Conservation (phyloP, 2,888 invertebrate genomes). For the Luffia ferchaultella region DNA sequence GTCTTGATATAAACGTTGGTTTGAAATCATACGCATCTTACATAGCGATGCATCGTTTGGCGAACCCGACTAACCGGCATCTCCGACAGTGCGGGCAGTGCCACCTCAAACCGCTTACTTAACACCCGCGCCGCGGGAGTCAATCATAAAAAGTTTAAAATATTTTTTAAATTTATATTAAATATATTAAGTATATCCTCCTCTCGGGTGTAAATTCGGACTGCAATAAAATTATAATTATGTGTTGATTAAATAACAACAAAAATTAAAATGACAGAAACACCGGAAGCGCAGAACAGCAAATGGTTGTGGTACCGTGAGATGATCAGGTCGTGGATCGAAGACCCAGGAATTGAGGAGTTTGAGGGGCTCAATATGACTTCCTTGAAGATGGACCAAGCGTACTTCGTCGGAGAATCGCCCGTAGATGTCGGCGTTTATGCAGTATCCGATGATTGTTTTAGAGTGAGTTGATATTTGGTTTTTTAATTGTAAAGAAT, state of each 20-base stretch:
- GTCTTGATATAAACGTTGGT: too few species aligned
- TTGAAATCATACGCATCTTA: too few species aligned
- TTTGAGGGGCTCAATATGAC: slow-evolving; percentile 66
- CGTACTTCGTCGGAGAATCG: slow-evolving; percentile 60
- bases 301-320: slow-evolving; percentile 51
- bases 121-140: background rate
- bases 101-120: background rate
- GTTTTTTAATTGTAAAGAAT: too few species aligned
- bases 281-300: slow-evolving; percentile 25
- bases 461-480: slow-evolving; percentile 60
- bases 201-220: too few species aligned
- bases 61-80: background rate
- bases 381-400: slow-evolving; percentile 70
- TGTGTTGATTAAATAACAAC: too few species aligned
- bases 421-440: slow-evolving; percentile 64
- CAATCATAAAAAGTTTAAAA: too few species aligned
- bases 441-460: slow-evolving; percentile 74
- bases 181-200: too few species aligned
- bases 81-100: background rate
- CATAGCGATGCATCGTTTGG: too few species aligned
- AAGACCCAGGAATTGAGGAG: slow-evolving; percentile 57
- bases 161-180: too few species aligned
- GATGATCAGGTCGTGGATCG: slow-evolving; percentile 62
- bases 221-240: too few species aligned
- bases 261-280: too few species aligned